Base-by-base conservation (phyloP, 2,797 vertebrate genomes). In the Phoxinus dragarum region DNA sequence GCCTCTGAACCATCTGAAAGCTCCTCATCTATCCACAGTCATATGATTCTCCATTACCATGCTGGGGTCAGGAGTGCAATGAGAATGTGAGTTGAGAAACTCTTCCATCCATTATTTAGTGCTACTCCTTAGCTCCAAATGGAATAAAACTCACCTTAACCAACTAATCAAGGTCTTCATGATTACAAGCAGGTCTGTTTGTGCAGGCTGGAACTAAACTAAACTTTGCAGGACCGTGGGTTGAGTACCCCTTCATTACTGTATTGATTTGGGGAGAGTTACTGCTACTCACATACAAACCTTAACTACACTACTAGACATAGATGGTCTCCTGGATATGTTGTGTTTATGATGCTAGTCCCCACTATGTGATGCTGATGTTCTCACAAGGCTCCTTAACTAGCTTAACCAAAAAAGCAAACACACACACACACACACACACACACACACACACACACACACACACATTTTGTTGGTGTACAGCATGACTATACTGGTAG, bases 31-130 rank as follows among this genome's bases (percentile, higher is more conserved):
- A 77, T 84, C 71, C 67, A 80, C 34, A 61, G 6, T 74, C 75
- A 83, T 9, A 21, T 76, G 78, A 49, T 66, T 81, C 44, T 81
- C 21, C 21, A 81, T 34, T 59, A 61, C 66, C 34, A 7, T 17
- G 8, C 68, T 80, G 19, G 21, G 81, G 81, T 82, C 81, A 74
- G 40, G 52, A 82, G 81, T 82, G 54, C 69, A n/a, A 74, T 36
- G 69, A 59, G 16, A 67, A 49, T 19, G 7, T 2, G 5, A 59
- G 68, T 82, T 44, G 11, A 12, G 52, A 71, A 59, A 82, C 4
- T 56, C 23, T 52, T 68, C 66, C 31, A 23, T 67, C 16, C 5
- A 21, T 42, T 72, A 31, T 61, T 82, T 17, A 54, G 5, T 7
- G 5, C 40, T 66, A n/a, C n/a, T n/a, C n/a, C n/a, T n/a, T n/a